These are phyloP conservation scores for Sussaba pulchella DNA, from an alignment of 2,888 invertebrate genomes.

Conservation along the genomic window DNA sequence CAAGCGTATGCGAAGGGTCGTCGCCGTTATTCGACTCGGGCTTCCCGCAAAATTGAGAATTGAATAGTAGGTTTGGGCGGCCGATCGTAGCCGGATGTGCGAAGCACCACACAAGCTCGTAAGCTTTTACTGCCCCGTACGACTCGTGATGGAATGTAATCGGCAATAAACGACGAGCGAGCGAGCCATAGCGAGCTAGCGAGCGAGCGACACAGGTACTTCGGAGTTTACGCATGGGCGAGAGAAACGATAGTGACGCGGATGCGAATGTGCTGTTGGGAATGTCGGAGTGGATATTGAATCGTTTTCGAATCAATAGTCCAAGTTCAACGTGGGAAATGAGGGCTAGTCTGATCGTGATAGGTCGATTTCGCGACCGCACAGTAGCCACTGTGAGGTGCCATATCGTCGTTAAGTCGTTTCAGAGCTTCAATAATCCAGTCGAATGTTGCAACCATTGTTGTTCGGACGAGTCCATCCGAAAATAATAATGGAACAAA, in stretches of 20 bases:
- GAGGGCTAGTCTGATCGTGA: too few species aligned
- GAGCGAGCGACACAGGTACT: conserved; percentile 25
- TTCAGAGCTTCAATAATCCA: too few species aligned
- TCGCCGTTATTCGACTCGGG: conserved; percentile 62
- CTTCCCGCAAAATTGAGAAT: conserved; percentile 64
- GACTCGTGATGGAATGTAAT: conserved; percentile 63
- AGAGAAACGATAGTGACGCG: conserved; percentile 30
- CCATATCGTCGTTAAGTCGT: too few species aligned
- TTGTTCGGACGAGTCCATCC: too few species aligned
- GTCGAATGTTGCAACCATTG: too few species aligned
- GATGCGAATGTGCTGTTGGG: conserved; percentile 17
- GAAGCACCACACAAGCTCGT: conserved; percentile 62
- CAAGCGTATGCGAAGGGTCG: conserved; percentile 42
- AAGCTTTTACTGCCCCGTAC: conserved; percentile 68
- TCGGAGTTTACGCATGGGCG: background rate
- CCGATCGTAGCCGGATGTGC: conserved; percentile 38
- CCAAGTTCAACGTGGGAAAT: too few species aligned
- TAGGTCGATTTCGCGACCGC: too few species aligned
- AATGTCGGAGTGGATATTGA: conserved; percentile 29
- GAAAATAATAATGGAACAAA: too few species aligned
- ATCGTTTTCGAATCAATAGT: conserved; percentile 43
- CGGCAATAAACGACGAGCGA: conserved; percentile 57
- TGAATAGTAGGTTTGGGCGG: conserved; percentile 61
- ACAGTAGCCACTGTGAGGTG: too few species aligned
- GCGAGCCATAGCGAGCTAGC: too few species aligned